Conservation (phyloP, 2,888 invertebrate species). For the Sinelater perroti region DNA sequence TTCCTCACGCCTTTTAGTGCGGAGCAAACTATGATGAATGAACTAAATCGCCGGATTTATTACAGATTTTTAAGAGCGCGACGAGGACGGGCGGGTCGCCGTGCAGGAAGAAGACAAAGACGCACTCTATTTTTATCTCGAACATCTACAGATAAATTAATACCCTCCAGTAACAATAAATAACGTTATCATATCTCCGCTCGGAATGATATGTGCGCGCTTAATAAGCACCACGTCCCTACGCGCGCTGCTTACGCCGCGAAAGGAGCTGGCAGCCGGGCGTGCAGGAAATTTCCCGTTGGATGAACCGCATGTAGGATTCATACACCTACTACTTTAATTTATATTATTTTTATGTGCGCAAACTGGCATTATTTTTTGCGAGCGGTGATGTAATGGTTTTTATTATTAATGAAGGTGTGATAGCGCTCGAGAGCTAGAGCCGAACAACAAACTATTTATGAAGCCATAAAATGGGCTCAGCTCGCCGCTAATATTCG, state of each 20-base stretch:
- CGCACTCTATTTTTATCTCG: neutral
- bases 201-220: slow-evolving; percentile 1
- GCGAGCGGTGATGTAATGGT: slow-evolving; percentile 22
- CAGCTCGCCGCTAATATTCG: slow-evolving; percentile 9
- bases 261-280: neutral
- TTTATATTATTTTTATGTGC: slow-evolving; percentile 28
- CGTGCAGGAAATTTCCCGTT: neutral
- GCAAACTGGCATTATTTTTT: slow-evolving; percentile 24
- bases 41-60: slow-evolving; percentile 16
- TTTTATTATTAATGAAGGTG: slow-evolving; percentile 29
- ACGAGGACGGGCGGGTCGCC: neutral
- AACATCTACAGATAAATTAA: slow-evolving; percentile 21
- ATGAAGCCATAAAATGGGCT: slow-evolving; percentile 20
- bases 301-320: slow-evolving; percentile 23
- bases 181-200: slow-evolving; percentile 20
- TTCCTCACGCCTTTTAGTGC: slow-evolving; percentile 2
- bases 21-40: slow-evolving; percentile 10
- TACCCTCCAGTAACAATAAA: slow-evolving; percentile 17
- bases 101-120: slow-evolving; percentile 3
- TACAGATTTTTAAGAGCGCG: slow-evolving; percentile 2
- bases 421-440: slow-evolving; percentile 6
- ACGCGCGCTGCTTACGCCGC: neutral
- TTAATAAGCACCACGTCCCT: neutral
- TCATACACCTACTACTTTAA: slow-evolving; percentile 31
- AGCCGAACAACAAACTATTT: slow-evolving; percentile 17